Evolutionary conservation across 2,113 vertebrate genomes (phyloP).

Genomic region (Equus quagga): DNA sequence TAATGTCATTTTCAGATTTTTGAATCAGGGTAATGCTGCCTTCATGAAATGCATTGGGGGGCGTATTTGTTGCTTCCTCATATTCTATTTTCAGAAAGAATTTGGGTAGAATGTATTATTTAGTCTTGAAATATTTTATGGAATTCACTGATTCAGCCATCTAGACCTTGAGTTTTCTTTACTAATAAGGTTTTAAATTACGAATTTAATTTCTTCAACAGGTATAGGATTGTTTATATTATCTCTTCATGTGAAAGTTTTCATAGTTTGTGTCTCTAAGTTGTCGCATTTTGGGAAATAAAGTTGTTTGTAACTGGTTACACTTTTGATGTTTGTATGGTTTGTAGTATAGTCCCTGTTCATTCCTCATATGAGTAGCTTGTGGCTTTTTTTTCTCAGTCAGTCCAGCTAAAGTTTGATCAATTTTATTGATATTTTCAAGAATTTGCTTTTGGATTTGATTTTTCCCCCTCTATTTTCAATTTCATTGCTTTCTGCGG

Average conservation of each 20-base stretch:
- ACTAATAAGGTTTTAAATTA: not conserved
- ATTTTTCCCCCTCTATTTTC: not conserved
- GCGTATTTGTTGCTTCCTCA: not conserved
- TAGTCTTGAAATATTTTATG: not conserved
- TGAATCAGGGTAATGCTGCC: not conserved
- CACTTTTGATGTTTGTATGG: not conserved
- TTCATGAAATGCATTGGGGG: not conserved
- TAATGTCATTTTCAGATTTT: not conserved
- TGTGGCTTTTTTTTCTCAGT: not conserved
- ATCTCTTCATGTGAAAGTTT: not conserved
- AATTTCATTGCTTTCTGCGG: not conserved
- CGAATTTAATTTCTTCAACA: not conserved
- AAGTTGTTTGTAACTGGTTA: slow-evolving; percentile 5
- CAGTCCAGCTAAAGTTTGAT: not conserved
- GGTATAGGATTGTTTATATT: not conserved
- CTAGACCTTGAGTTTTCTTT: not conserved
- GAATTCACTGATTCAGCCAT: not conserved
- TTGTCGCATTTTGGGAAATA: not conserved
- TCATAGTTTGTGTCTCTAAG: not conserved
- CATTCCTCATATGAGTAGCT: not conserved
- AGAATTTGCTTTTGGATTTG: not conserved
- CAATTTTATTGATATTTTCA: not conserved
- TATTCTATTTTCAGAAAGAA: not conserved
- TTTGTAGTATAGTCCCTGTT: not conserved
- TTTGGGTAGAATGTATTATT: not conserved